A percentile compares a stretch with the other conserved stretches of the same genome.
phyloP scores from a whole-genome alignment of 2,113 vertebrate species.

The Mus pahari region DNA sequence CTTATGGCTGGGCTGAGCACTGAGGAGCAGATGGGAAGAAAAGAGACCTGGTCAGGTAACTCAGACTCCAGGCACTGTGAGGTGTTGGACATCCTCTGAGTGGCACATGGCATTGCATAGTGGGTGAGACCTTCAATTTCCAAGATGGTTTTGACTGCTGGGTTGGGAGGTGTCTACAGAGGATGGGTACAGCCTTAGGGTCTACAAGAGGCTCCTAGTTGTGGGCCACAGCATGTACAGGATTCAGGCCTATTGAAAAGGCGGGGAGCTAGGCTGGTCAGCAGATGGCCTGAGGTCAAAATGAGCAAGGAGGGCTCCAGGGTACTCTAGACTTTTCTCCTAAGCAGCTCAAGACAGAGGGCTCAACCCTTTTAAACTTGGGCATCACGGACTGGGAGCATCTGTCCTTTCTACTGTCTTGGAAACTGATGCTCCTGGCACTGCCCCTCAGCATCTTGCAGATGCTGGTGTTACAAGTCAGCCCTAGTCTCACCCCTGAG shows the following conservation, averaged over 20 bases:
- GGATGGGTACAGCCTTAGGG: fast-evolving
- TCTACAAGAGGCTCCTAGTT: background rate
- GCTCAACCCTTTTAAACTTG: background rate
- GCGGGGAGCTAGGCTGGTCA: too few relatives aligned
- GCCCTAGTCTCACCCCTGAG: background rate
- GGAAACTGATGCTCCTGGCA: background rate
- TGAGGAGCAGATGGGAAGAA: too few relatives aligned
- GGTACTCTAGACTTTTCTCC: background rate
- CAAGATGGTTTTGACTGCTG: too few relatives aligned
- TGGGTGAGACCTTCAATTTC: background rate
- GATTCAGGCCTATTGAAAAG: background rate
- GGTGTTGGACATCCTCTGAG: background rate
- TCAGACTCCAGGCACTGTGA: too few relatives aligned
- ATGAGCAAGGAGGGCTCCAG: too few relatives aligned
- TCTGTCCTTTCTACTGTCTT: fast-evolving
- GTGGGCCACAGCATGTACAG: background rate
- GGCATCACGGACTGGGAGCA: fast-evolving
- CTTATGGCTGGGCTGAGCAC: background rate
- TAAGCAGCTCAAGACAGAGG: background rate
- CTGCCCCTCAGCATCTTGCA: fast-evolving
- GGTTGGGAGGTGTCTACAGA: too few relatives aligned
- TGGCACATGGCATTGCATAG: fast-evolving
- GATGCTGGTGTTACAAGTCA: background rate
- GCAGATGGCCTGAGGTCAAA: background rate
- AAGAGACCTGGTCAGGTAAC: background rate